Evolutionary conservation across 2,888 invertebrate species (phyloP).

Genomic region (Myopa testacea): DNA sequence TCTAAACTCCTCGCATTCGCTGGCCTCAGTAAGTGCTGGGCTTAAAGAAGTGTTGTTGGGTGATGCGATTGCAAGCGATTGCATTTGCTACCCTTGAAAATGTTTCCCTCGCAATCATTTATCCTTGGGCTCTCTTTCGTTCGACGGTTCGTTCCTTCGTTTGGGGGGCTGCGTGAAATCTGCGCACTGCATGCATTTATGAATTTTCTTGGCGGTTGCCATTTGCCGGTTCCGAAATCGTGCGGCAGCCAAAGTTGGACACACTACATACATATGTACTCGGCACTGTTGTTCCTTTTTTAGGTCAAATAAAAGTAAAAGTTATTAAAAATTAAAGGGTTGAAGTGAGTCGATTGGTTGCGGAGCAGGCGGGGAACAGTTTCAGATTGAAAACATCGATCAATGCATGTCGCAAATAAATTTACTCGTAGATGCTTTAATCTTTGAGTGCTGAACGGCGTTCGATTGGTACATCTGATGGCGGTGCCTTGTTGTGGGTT

Average conservation of each 20-base stretch:
- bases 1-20: not conserved
- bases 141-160: slow-evolving; percentile 8
- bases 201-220: slow-evolving; percentile 28
- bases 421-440: not conserved
- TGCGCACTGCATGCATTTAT: slow-evolving; percentile 33
- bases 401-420: not conserved
- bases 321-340: slow-evolving; percentile 36
- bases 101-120: slow-evolving; percentile 49
- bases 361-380: not conserved
- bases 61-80: not conserved
- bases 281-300: slow-evolving; percentile 6
- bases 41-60: not conserved
- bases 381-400: not conserved
- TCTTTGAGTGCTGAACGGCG: not conserved
- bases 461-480: not conserved
- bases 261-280: slow-evolving; percentile 5
- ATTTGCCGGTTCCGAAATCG: slow-evolving; percentile 34
- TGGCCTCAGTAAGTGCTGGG: not conserved
- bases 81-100: slow-evolving; percentile 49
- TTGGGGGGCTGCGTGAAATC: slow-evolving; percentile 30
- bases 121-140: slow-evolving; percentile 42
- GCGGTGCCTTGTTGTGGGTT: not conserved
- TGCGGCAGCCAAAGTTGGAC: slow-evolving; percentile 29
- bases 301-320: slow-evolving; percentile 37
- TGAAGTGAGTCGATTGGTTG: not conserved